Evolutionary conservation across 2,888 invertebrate species (phyloP), one percentile per base, ranked within the genome.

Genomic region (Pharmacophagus antenor): DNA sequence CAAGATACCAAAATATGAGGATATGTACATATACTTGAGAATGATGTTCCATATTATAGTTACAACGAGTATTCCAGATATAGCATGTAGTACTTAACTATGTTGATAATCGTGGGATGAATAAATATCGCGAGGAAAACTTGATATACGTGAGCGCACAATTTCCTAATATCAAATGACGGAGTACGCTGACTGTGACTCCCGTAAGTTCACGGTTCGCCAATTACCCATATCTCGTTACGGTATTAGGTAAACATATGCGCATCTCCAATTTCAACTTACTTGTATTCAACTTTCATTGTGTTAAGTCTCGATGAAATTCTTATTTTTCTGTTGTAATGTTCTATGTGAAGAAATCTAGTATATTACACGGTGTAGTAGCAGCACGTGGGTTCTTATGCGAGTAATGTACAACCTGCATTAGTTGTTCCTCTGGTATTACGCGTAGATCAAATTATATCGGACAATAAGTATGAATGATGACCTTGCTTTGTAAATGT

Each of bases 181-280:
- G 69, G 76, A 68, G 82, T 81, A 84, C 76, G 77, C 76, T 75
- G 74, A 79, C 79, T 84, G 81, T 79, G 79, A 84, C 82, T 84
- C 77, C 86, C 85, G 88, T 85, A 86, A 84, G 71, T 75, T 72
- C 79, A 83, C 80, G 86, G 76, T 83, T 70, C 81, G 84, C 74
- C 79, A 80, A 78, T 79, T 78, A 81, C 76, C 69, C 72, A 79
- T 79, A 79, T 84, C 80, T 71, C 70, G 72, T 84, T 86, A 84
- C 84, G 62, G 66, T 67, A 62, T 63, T 58, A 59, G 60, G 62
- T 62, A 56, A 63, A 68, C 50, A 48, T 61, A 57, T 21, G 50
- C 15, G 27, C 50, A 44, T 57, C 44, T 44, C 42, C 50, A 27
- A 50, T 50, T 50, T 57, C 50, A 44, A 21, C 17, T 44, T 44